Evolutionary conservation across 1,140 invertebrate genomes (phyloP).

Genomic region (Probaryconus sp.): DNA sequence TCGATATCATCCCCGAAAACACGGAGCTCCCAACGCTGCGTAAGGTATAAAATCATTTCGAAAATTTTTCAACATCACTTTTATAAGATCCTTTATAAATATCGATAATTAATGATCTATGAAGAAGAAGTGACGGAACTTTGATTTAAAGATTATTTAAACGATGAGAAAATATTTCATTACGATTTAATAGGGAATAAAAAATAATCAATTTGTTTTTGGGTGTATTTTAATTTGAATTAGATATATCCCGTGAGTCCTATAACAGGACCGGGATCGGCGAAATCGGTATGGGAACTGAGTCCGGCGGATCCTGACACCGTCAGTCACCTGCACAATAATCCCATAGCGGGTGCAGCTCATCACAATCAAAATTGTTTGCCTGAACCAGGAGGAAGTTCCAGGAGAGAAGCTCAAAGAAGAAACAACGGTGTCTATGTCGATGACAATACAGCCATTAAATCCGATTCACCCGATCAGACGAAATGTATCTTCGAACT

Average conservation of each 20-base stretch:
- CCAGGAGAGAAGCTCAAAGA: slow-evolving; percentile 39
- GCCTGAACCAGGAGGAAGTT: slow-evolving; percentile 57
- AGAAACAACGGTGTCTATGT: slow-evolving; percentile 73
- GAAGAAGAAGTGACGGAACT: no score
- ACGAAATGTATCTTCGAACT: slow-evolving; percentile 74
- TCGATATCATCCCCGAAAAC: slow-evolving; percentile 69
- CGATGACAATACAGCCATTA: slow-evolving; percentile 67
- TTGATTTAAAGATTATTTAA: no score
- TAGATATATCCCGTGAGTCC: slow-evolving; percentile 78
- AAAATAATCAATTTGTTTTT: no score
- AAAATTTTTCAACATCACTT: neutral
- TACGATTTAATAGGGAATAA: no score
- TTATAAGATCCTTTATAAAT: no score
- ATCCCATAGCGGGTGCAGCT: slow-evolving; percentile 83
- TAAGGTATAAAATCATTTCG: slow-evolving; percentile 68
- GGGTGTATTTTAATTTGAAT: slow-evolving; percentile 4
- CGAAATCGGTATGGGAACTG: slow-evolving; percentile 90
- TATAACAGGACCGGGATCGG: slow-evolving; percentile 87
- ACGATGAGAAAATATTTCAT: no score
- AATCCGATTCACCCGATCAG: slow-evolving; percentile 70
- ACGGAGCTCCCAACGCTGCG: slow-evolving; percentile 77
- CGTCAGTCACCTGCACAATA: slow-evolving; percentile 77
- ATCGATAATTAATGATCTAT: no score
- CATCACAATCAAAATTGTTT: slow-evolving; percentile 69
- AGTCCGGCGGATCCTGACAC: slow-evolving; percentile 79